A percentile compares a stretch with the other conserved stretches of the same genome.
Conservation (phyloP, 2,888 invertebrate species). For the Diarsia mendica region DNA sequence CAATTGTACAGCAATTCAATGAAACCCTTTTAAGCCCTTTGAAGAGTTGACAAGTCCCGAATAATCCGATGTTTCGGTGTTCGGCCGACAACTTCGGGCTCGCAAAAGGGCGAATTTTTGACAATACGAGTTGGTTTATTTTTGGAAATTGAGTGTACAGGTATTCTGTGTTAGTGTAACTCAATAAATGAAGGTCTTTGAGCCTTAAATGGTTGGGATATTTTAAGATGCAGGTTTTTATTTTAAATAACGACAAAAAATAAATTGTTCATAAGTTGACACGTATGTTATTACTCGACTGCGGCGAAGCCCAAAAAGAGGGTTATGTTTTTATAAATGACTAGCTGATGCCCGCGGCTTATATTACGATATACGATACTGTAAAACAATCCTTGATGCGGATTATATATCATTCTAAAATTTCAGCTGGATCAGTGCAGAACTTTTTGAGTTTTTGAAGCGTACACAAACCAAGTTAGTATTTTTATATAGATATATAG, state of each 20-base stretch:
- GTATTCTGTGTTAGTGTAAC: background rate
- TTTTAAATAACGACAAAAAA: background rate
- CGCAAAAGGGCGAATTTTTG: conserved; percentile 30
- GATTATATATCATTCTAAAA: too few relatives aligned
- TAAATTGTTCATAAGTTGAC: too few relatives aligned
- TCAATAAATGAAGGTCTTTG: background rate
- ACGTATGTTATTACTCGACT: too few relatives aligned
- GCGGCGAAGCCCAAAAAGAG: too few relatives aligned
- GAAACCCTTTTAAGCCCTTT: conserved; percentile 61
- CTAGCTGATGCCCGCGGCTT: too few relatives aligned
- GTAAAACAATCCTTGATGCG: too few relatives aligned
- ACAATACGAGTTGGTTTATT: conserved; percentile 15
- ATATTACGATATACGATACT: too few relatives aligned
- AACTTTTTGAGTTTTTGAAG: too few relatives aligned
- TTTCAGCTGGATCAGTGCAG: too few relatives aligned
- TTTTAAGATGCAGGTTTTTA: background rate
- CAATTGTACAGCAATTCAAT: conserved; percentile 55
- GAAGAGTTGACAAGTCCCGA: conserved; percentile 59
- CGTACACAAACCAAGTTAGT: too few relatives aligned
- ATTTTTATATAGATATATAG: too few relatives aligned
- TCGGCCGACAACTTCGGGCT: conserved; percentile 18
- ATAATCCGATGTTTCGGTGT: conserved; percentile 51
- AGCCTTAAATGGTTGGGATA: background rate
- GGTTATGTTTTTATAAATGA: too few relatives aligned
- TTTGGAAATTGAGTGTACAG: background rate